A percentile compares a stretch with the other conserved stretches of the same genome.
phyloP scores from a whole-genome alignment of 2,888 invertebrate genomes.

The Hoplodrina blanda region DNA sequence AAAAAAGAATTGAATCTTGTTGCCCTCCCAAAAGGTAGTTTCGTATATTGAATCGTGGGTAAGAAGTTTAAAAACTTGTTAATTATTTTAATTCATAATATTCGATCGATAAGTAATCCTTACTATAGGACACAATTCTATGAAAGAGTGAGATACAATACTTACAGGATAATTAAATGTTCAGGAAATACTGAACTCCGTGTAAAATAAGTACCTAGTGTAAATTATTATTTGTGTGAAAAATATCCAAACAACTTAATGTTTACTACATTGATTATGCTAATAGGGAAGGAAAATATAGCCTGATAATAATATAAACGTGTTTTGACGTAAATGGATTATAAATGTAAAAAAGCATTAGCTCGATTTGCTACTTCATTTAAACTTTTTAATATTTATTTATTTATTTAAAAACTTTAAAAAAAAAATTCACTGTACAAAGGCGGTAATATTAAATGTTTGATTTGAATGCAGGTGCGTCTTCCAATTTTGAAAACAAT shows the following conservation, averaged over 20 bases:
- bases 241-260: conserved; percentile 3
- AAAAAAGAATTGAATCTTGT: no score
- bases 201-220: neutral
- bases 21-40: no score
- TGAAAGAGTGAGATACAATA: neutral
- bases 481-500: neutral
- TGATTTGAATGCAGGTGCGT: neutral
- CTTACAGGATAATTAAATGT: neutral
- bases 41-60: no score
- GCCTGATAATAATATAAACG: neutral
- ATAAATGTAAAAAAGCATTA: neutral
- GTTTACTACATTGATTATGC: neutral
- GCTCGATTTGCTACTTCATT: neutral
- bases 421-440: no score
- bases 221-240: neutral
- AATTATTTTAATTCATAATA: no score
- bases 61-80: no score
- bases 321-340: neutral
- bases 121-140: no score
- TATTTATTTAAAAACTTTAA: no score
- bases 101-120: no score
- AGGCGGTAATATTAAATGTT: neutral
- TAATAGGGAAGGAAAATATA: conserved; percentile 24
- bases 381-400: neutral
- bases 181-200: conserved; percentile 4